Evolutionary conservation across 2,888 invertebrate species (phyloP), one percentile per base, ranked within the genome.

Genomic region (Drosophila sordidapex): DNA sequence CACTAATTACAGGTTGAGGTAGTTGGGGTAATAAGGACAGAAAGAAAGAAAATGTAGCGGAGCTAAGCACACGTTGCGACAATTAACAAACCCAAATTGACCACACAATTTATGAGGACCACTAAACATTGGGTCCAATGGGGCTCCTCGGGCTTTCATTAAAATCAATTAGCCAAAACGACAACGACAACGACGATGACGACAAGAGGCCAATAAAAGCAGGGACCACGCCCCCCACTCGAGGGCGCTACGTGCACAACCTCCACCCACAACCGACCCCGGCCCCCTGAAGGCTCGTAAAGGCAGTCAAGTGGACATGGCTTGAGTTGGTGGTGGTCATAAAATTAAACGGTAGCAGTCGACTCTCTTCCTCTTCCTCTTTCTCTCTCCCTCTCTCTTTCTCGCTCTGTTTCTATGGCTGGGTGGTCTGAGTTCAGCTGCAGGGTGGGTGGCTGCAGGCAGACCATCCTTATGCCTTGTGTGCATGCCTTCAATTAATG

Each of bases 401-500:
- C 0, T 31, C n/a, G 36, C 18, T 36, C 21, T 43, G 2, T 21
- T n/a, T 1, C 4, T 27, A 11, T 11, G 5, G 11, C 0, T 66
- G 70, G 61, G 52, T 51, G 60, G 61, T 60, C 51, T 56, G 15
- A 18, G 46, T 8, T 54, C 21, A 29, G 35, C 4, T 29, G 36
- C 59, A 70, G 76, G 76, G 70, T 57, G 57, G 57, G n/a, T 56
- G 67, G 80, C 59, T 46, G 15, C 40, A 51, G 46, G 36, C 71
- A 56, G 71, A 25, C 2, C 46, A 46, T 76, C 68, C 79, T 67
- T 68, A 49, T 64, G 29, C 27, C 35, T 43, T 59, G 61, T 70
- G 56, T 79, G 81, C 79, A 79, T 81, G 78, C 84, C 90, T 90
- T 90, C 92, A 92, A 93, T 93, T 93, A 93, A 93, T 93, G 92